phyloP scores from a whole-genome alignment of 2,797 vertebrate species.

The Lophius americanus region DNA sequence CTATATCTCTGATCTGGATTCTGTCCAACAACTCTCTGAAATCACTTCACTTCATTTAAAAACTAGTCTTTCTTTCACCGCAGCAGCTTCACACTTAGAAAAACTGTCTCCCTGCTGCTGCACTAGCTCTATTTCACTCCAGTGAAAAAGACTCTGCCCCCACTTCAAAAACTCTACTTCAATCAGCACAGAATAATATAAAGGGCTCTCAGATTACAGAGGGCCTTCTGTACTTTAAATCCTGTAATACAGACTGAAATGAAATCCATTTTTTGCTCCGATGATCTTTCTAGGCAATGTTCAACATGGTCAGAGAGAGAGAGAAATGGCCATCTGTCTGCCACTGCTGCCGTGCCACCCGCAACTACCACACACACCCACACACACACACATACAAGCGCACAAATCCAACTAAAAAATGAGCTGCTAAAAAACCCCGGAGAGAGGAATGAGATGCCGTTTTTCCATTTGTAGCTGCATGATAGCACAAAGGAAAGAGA shows the following conservation, averaged over 20 bases:
- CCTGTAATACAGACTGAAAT: slow-evolving; percentile 75
- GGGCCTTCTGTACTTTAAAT: slow-evolving; percentile 73
- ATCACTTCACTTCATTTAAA: slow-evolving; percentile 58
- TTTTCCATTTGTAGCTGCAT: slow-evolving; percentile 84
- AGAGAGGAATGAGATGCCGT: slow-evolving; percentile 83
- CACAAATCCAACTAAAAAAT: slow-evolving; percentile 67
- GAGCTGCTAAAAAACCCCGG: slow-evolving; percentile 79
- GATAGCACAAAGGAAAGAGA: slow-evolving; percentile 84
- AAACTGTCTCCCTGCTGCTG: slow-evolving; percentile 50
- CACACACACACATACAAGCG: slow-evolving; percentile 40
- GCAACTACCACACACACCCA: slow-evolving; percentile 39
- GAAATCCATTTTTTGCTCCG: slow-evolving; percentile 81
- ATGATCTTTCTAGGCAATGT: slow-evolving; percentile 78
- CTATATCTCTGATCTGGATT: slow-evolving; percentile 46
- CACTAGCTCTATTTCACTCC: slow-evolving; percentile 60
- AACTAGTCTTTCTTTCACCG: slow-evolving; percentile 44
- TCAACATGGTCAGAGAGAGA: slow-evolving; percentile 75
- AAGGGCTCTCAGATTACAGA: slow-evolving; percentile 69
- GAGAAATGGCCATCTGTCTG: slow-evolving; percentile 72
- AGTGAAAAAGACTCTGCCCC: slow-evolving; percentile 47
- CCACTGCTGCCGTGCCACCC: slow-evolving; percentile 66
- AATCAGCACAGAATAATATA: slow-evolving; percentile 72
- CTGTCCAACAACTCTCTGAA: slow-evolving; percentile 54
- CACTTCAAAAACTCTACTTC: slow-evolving; percentile 70
- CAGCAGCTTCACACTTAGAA: slow-evolving; percentile 52